Evolutionary conservation across 1,140 invertebrate species (phyloP), one percentile per base, ranked within the genome.

Genomic region (Orchesella cincta): DNA sequence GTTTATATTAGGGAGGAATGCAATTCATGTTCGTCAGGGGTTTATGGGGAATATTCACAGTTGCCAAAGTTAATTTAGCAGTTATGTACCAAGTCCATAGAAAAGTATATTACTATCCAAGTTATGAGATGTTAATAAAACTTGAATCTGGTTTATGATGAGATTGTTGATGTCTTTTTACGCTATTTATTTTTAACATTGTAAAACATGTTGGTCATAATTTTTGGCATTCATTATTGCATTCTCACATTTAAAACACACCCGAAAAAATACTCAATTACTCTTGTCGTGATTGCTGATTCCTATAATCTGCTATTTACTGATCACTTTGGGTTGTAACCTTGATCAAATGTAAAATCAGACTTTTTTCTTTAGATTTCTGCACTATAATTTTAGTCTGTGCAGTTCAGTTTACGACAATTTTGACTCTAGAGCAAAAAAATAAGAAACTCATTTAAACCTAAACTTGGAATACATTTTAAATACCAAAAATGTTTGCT

Each of bases 21-120:
- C 62, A 67, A 67, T 67, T 5, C 29, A 67, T 67, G 29, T 67
- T 31, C 5, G 8, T 67, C 12, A 67, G 33, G 8, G 31, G 62
- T 29, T 8, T 31, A 67, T 8, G 39, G 8, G 62, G 33, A 67
- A 29, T 67, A 67, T 67, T 67, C 62, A 67, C 62, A 67, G 62
- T 67, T 67, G 62, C 62, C 62, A 67, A 67, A 67, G 62, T 67
- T 67, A 67, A 67, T 67, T 67, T 67, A 67, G 62, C 31, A 5
- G 62, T 67, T 67, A 67, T 67, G 62, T 67, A 67, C 62, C 62
- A 67, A 67, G 62, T 67, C 62, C 62, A 33, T 46, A 46, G 39
- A 46, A 20, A 46, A 67, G 62, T 67, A 33, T 33, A 67, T 67
- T 31, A 33, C 62, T 31, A 67, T 67, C 62, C 62, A 33, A 67